phyloP scores from a whole-genome alignment of 2,113 vertebrate species.

The Willisornis vidua region DNA sequence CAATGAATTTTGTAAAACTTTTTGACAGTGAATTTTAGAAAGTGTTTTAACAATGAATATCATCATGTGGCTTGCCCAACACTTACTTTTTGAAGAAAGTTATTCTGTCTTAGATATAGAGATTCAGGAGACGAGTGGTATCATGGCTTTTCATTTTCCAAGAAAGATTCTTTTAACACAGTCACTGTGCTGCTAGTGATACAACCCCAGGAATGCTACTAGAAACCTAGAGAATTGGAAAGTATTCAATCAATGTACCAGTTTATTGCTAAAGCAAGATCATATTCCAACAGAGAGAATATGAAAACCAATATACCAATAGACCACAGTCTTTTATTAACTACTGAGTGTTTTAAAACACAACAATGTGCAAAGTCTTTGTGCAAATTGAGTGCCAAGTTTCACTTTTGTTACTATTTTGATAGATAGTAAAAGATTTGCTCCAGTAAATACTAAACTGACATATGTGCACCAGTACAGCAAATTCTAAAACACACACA shows the following conservation, averaged over 20 bases:
- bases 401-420: neutral
- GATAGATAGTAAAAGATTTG: neutral
- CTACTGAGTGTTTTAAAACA: slow-evolving; percentile 31
- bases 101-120: neutral
- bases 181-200: neutral
- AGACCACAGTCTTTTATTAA: slow-evolving; percentile 27
- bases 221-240: neutral
- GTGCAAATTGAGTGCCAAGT: neutral
- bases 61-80: neutral
- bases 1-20: neutral
- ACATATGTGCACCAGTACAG: neutral
- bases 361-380: neutral
- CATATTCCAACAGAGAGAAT: neutral
- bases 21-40: neutral
- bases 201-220: neutral
- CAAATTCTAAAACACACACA: neutral
- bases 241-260: neutral
- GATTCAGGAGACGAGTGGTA: neutral
- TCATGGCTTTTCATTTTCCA: neutral
- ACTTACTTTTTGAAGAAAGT: neutral
- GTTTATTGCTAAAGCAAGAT: neutral
- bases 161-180: neutral
- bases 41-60: neutral
- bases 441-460: neutral
- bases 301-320: slow-evolving; percentile 17